phyloP scores from a whole-genome alignment of 2,797 vertebrate species.

The Semaprochilodus insignis region DNA sequence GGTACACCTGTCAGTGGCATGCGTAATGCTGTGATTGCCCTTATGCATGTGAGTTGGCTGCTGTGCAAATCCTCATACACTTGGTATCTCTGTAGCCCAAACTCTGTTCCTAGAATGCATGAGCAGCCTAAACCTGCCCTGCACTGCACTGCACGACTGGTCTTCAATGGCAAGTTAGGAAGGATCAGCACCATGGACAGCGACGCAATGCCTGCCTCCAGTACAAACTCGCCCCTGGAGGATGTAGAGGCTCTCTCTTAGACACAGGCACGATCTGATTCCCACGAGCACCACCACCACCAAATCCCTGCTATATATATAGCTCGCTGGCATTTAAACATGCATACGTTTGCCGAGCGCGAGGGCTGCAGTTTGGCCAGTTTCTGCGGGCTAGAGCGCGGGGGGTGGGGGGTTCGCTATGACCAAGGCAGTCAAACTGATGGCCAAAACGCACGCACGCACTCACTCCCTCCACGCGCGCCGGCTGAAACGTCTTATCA shows the following conservation, averaged over 20 bases:
- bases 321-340: conserved; percentile 22
- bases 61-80: too few species aligned
- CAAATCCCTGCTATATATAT: background rate
- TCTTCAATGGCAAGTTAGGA: conserved; percentile 27
- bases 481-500: background rate
- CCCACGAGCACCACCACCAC: background rate
- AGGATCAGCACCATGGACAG: conserved; percentile 64
- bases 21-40: background rate
- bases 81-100: too few species aligned
- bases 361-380: background rate
- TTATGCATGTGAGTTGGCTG: background rate
- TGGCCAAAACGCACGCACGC: conserved; percentile 1
- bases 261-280: background rate
- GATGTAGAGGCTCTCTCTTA: background rate
- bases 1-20: background rate
- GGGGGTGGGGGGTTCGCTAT: background rate
- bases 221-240: background rate
- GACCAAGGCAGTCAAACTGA: background rate
- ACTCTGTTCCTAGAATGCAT: too few species aligned
- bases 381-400: background rate
- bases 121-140: background rate
- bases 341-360: too few species aligned
- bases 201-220: conserved; percentile 18
- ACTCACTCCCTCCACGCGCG: background rate
- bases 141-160: background rate